Percentiles rank a stretch among this genome's conserved stretches.
Evolutionary conservation across 2,113 vertebrate genomes (phyloP).

Genomic region (Alligator mississippiensis): DNA sequence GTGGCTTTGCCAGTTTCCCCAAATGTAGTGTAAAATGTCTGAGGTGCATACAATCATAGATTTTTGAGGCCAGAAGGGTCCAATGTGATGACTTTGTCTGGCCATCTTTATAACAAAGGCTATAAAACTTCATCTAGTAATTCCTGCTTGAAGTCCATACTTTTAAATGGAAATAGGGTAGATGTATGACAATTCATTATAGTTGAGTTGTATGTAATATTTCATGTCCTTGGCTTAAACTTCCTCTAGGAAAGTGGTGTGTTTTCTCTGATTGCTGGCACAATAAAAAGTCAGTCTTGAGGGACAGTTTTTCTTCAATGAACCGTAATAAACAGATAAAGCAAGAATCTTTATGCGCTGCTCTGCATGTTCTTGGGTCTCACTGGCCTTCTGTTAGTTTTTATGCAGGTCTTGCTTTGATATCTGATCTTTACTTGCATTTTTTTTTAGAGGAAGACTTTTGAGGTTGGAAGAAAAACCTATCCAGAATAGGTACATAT

Average conservation of each 20-base stretch:
- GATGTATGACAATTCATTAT: neutral
- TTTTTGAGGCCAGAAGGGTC: neutral
- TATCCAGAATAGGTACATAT: neutral
- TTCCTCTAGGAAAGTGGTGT: neutral
- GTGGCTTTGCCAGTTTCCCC: neutral
- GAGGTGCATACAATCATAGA: neutral
- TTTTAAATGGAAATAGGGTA: conserved; percentile 1
- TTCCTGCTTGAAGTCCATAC: neutral
- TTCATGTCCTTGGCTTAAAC: neutral
- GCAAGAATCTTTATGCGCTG: neutral
- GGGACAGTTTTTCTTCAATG: neutral
- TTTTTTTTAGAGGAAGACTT: neutral
- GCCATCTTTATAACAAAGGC: neutral
- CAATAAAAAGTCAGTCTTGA: neutral
- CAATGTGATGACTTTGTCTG: neutral
- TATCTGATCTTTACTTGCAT: neutral
- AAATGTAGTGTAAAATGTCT: neutral
- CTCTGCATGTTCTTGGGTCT: neutral
- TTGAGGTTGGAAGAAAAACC: neutral
- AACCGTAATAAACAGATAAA: neutral
- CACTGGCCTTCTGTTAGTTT: neutral
- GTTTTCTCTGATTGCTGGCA: neutral
- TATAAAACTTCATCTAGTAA: neutral
- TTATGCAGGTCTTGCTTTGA: neutral
- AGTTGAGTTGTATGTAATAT: neutral